Percentiles rank a stretch among this genome's conserved stretches.
Conservation (phyloP, 1,140 invertebrate species). For the Aphelenchoides fujianensis region DNA sequence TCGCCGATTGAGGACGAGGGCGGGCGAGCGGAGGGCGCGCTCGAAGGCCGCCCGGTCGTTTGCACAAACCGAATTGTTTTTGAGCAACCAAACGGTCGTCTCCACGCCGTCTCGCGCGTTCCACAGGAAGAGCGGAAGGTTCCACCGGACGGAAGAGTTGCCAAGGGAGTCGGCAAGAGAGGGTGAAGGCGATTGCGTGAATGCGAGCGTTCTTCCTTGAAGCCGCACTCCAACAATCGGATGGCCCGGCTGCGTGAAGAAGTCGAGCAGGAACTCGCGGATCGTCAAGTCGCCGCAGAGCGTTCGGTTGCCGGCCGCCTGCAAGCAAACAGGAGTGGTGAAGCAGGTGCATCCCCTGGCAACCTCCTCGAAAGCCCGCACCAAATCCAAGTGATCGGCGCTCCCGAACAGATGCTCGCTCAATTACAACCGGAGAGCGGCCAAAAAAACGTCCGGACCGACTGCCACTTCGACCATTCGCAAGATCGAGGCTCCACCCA, state of each 20-base stretch:
- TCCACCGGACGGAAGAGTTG: background rate
- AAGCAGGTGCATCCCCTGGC: background rate
- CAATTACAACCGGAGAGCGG: background rate
- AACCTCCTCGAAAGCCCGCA: conserved; percentile 6
- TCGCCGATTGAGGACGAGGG: background rate
- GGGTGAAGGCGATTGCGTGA: background rate
- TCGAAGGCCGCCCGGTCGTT: background rate
- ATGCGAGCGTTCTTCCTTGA: too few relatives aligned
- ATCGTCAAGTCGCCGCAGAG: conserved; percentile 4
- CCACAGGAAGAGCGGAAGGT: background rate
- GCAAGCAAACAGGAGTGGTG: background rate
- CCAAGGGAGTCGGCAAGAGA: background rate
- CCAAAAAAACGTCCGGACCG: background rate
- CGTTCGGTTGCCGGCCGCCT: background rate
- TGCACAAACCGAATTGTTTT: background rate
- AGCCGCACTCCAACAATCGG: background rate
- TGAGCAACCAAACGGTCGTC: background rate
- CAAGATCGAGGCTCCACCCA: background rate
- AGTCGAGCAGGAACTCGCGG: conserved; percentile 2
- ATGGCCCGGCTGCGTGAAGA: background rate
- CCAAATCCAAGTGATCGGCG: conserved; percentile 1
- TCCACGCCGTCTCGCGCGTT: background rate
- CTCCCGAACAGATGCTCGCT: background rate
- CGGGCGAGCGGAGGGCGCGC: background rate
- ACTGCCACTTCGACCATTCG: background rate